Conservation (phyloP, 2,113 vertebrate genomes). For the Sphyrna mokarran region DNA sequence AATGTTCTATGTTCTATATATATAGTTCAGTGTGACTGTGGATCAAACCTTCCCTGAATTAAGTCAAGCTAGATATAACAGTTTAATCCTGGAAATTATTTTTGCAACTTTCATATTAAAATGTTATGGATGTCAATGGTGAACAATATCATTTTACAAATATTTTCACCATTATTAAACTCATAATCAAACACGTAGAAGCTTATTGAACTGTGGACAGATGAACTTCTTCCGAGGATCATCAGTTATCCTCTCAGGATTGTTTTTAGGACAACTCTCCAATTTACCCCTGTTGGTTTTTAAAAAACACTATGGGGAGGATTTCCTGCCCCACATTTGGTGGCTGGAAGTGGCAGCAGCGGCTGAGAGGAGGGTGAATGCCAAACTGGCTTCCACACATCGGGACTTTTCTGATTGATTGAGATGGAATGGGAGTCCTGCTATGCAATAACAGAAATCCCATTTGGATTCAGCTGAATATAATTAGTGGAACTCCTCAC, state of each 20-base stretch:
- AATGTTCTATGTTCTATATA: too few species aligned
- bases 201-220: not conserved
- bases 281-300: not conserved
- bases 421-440: too few species aligned
- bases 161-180: not conserved
- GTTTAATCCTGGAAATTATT: not conserved
- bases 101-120: not conserved
- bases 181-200: not conserved
- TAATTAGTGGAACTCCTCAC: too few species aligned
- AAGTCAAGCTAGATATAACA: not conserved
- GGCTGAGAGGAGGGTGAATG: too few species aligned
- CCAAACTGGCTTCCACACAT: too few species aligned
- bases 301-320: not conserved
- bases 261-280: not conserved
- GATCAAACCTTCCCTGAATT: not conserved
- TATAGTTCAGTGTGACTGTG: not conserved
- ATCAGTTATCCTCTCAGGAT: not conserved
- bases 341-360: too few species aligned
- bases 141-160: not conserved
- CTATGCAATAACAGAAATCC: too few species aligned
- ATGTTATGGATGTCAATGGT: not conserved
- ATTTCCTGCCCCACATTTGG: too few species aligned
- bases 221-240: not conserved
- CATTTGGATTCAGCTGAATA: too few species aligned
- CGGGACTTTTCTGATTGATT: too few species aligned